Base-by-base conservation (phyloP, 2,113 vertebrate genomes). In the Chiloscyllium plagiosum region DNA sequence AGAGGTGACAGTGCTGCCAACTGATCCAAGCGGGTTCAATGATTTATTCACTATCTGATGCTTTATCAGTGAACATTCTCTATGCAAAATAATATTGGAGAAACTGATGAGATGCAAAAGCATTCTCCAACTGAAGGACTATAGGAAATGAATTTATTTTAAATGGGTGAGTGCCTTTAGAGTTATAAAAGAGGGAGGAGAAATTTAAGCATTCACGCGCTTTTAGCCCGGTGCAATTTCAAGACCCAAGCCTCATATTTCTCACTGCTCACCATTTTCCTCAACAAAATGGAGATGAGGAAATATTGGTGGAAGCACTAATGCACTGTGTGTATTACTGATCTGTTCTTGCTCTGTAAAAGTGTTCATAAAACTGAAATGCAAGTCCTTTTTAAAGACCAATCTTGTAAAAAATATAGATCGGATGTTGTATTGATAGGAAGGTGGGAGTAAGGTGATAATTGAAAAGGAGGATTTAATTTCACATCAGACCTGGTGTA, bases 391-490 rank as follows among this genome's bases (percentile, higher is more conserved):
- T 47, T 50, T 3, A 90, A 90, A 90, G 50, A 29, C 50, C 50
- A 61, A 26, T 61, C 52, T 56, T 61, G 50, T 56, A 61, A 56
- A 52, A 87, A 56, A 52, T 22, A 50, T 19, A 87, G 61, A 90
- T 61, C 50, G 26, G 47, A 56, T 56, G 24, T 26, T 33, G 47
- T 19, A 24, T 12, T 90, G 61, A n/a, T 90, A 90, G 52, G 12
- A 90, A 52, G 26, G 86, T 90, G 86, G 52, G 86, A 61, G 50
- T 13, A 90, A 90, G 26, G 50, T 33, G 52, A 56, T 90, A 90
- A 90, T 90, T 90, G 52, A 33, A 90, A 90, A 56, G 86, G 86
- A 90, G 52, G 50, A 90, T 90, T 33, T 90, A 61, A 90, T 61
- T 90, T 90, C 86, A 56, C 50, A 56, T 56, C 50, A 89, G 26